Evolutionary conservation across 2,888 invertebrate species (phyloP).

Genomic region (Spicauda simplicius): DNA sequence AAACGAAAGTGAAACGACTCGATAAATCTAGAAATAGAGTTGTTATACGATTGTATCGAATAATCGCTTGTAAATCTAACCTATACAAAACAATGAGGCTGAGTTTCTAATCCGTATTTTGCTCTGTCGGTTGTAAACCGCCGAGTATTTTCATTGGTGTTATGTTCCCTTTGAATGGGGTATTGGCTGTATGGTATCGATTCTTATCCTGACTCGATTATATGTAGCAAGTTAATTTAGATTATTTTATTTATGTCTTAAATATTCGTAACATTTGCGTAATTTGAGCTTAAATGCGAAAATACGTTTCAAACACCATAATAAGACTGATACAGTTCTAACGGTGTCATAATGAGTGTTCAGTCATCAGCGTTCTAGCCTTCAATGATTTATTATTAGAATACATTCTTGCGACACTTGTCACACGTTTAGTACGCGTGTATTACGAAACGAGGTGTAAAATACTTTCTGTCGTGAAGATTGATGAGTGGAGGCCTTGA

Average conservation of each 20-base stretch:
- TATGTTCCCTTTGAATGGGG: slow-evolving; percentile 20
- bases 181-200: slow-evolving; percentile 20
- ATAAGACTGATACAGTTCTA: slow-evolving; percentile 8
- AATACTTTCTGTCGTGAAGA: slow-evolving; percentile 24
- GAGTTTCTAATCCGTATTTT: slow-evolving; percentile 44
- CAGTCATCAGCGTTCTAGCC: slow-evolving; percentile 20
- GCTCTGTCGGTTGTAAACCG: slow-evolving; percentile 16
- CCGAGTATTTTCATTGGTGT: slow-evolving; percentile 23
- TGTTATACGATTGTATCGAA: slow-evolving; percentile 48
- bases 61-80: slow-evolving; percentile 49
- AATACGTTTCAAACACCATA: slow-evolving; percentile 6
- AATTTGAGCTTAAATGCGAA: not conserved
- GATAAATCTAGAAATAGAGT: slow-evolving; percentile 50
- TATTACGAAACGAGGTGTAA: slow-evolving; percentile 32
- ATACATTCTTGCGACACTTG: slow-evolving; percentile 33
- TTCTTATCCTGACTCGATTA: slow-evolving; percentile 9
- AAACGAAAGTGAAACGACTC: slow-evolving; percentile 49
- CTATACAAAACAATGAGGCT: slow-evolving; percentile 47
- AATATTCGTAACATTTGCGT: not conserved
- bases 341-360: not conserved
- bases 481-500: slow-evolving; percentile 27
- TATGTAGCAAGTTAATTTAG: slow-evolving; percentile 4
- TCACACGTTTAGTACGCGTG: slow-evolving; percentile 21
- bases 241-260: not conserved
- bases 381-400: slow-evolving; percentile 33